A percentile compares a stretch with the other conserved stretches of the same genome.
Evolutionary conservation across 2,888 invertebrate genomes (phyloP).

Genomic region (Diarsia brunnea): DNA sequence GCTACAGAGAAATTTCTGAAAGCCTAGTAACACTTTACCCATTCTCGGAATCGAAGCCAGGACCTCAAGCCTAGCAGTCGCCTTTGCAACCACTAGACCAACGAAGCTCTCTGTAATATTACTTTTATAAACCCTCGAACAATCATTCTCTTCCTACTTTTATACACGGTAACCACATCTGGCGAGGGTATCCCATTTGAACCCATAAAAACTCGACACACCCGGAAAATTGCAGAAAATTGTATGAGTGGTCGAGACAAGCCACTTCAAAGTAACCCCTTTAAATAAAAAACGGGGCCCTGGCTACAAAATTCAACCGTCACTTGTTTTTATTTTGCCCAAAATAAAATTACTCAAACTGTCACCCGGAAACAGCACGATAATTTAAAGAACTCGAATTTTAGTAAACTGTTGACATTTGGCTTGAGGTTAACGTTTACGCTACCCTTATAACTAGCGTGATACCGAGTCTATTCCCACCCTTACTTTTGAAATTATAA

Average conservation of each 20-base stretch:
- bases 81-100: not conserved
- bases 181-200: not conserved
- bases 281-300: constrained; percentile 11
- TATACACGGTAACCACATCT: not conserved
- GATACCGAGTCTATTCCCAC: constrained; percentile 60
- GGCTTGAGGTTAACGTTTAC: constrained; percentile 61
- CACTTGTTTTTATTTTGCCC: constrained; percentile 27
- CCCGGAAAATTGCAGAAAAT: constrained; percentile 13
- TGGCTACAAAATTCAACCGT: constrained; percentile 25
- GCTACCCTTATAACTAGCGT: constrained; percentile 68
- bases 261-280: constrained; percentile 18
- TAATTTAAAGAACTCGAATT: constrained; percentile 46
- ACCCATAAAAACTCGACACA: not conserved
- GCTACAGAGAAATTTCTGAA: not conserved
- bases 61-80: not conserved
- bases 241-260: constrained; percentile 8
- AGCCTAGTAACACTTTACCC: not conserved
- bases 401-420: constrained; percentile 60
- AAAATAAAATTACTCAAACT: constrained; percentile 53
- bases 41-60: not conserved
- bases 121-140: not conserved
- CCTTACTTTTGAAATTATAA: constrained; percentile 71
- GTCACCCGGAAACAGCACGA: constrained; percentile 33
- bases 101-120: too few relatives aligned
- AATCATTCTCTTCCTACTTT: not conserved